Base-by-base conservation (phyloP, 2,888 invertebrate species). In the Cryptophagus acutangulus region DNA sequence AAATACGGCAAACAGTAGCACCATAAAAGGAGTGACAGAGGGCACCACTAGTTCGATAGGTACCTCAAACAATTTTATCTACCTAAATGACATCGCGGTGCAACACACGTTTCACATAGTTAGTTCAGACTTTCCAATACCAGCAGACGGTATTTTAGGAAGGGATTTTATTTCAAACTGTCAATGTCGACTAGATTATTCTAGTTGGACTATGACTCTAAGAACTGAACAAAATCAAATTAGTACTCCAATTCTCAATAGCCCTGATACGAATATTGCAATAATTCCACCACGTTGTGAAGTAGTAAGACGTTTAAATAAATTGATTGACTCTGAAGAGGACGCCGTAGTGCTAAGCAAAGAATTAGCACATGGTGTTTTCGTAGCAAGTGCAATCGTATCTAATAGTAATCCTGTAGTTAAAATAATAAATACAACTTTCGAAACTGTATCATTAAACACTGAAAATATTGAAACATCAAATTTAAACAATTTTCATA, bases 381-480 rank as follows among this genome's bases (percentile, higher is more conserved):
- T 39, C 18, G 13, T 40, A 1, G 40, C 31, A 2, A 17, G 40
- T 40, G 17, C 33, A 8, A 43, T 43, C 14, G 31, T 36, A 2
- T 40, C 38, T 9, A 25, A 13, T 13, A 1, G 29, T n/a, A 33
- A 15, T 12, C 37, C 41, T 14, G n/a, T 36, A 17, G 17, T 44
- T 10, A 39, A 16, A 44, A 39, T 43, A 12, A 14, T 44, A 14
- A 44, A 44, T 38, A 42, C 36, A 26, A 26, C 26, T 3, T 4
- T 4, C 26, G 12, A 26, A n/a, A 3, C n/a, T 3, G 26, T 26
- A n/a, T 12, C n/a, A n/a, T 26, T 26, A 8, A 26, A 26, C n/a
- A 26, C n/a, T 26, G n/a, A 12, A n/a, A 26, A 26, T 4, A 26
- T 26, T 3, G 26, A 26, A 26, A 26, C 26, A 3, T n/a, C 9